Conservation (phyloP, 2,888 invertebrate species). For the Rhagonycha lutea region DNA sequence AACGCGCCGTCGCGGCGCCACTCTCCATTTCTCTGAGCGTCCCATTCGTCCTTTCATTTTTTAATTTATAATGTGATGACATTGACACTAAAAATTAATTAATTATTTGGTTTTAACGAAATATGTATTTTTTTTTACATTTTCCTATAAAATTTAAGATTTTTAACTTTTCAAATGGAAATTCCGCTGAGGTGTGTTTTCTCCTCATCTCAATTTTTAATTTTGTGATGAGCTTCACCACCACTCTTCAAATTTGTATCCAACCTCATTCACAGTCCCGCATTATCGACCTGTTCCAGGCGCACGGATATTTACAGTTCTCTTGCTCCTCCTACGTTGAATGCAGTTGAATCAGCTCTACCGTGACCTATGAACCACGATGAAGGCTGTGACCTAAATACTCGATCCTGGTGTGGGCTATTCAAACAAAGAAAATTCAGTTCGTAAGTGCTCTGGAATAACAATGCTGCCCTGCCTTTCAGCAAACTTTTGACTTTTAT, state of each 20-base stretch:
- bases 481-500: not conserved
- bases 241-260: slow-evolving; percentile 5
- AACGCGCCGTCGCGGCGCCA: slow-evolving; percentile 36
- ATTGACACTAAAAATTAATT: not conserved
- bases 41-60: slow-evolving; percentile 4
- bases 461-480: not conserved
- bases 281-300: slow-evolving; percentile 33
- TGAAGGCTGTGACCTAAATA: slow-evolving; percentile 39
- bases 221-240: slow-evolving; percentile 3
- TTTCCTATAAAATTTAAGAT: not conserved
- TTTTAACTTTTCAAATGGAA: not conserved
- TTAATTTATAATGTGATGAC: slow-evolving; percentile 1
- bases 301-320: slow-evolving; percentile 24
- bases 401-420: slow-evolving; percentile 22
- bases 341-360: slow-evolving; percentile 36
- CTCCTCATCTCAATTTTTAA: not conserved
- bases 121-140: not conserved
- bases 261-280: slow-evolving; percentile 34
- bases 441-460: not conserved
- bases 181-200: not conserved
- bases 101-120: not conserved
- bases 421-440: slow-evolving; percentile 17
- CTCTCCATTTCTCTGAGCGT: slow-evolving; percentile 24
- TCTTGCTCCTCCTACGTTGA: slow-evolving; percentile 25
- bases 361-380: slow-evolving; percentile 39